These are phyloP conservation scores for Distichodus sexfasciatus DNA, from an alignment of 2,797 vertebrate species.

Conservation along the genomic window DNA sequence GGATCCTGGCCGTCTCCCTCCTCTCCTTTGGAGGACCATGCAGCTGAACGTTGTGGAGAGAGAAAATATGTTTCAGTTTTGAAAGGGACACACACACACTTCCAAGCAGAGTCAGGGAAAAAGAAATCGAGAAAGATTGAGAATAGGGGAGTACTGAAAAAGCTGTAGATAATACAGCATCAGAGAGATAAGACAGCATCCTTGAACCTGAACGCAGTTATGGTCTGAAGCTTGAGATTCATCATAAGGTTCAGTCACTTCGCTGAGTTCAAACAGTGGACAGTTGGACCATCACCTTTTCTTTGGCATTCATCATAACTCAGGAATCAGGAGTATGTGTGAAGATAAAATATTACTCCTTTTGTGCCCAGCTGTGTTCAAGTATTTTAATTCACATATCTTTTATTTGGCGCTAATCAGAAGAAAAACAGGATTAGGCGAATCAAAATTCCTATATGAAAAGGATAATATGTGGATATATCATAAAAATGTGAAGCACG, in stretches of 20 bases:
- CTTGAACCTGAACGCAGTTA: background rate
- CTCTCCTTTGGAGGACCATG: no score
- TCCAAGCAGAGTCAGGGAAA: background rate
- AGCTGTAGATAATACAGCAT: background rate
- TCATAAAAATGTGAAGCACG: no score
- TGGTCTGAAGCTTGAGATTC: background rate
- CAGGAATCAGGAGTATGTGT: background rate
- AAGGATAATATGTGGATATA: no score
- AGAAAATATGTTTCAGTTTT: background rate
- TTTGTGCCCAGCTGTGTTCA: no score
- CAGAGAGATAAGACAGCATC: background rate
- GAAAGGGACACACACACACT: background rate
- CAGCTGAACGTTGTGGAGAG: background rate
- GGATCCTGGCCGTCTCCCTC: background rate
- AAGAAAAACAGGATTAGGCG: no score
- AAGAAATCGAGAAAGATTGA: background rate
- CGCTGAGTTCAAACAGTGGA: background rate
- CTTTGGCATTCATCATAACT: constrained; percentile 10
- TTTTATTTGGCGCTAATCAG: no score
- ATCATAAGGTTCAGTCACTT: background rate
- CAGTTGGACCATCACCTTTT: background rate
- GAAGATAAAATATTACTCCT: background rate
- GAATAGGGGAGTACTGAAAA: background rate
- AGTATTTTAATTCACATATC: no score
- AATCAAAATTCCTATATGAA: no score